Percentiles rank a stretch among this genome's conserved stretches.
Evolutionary conservation across 2,113 vertebrate genomes (phyloP).

Genomic region (Apus apus): DNA sequence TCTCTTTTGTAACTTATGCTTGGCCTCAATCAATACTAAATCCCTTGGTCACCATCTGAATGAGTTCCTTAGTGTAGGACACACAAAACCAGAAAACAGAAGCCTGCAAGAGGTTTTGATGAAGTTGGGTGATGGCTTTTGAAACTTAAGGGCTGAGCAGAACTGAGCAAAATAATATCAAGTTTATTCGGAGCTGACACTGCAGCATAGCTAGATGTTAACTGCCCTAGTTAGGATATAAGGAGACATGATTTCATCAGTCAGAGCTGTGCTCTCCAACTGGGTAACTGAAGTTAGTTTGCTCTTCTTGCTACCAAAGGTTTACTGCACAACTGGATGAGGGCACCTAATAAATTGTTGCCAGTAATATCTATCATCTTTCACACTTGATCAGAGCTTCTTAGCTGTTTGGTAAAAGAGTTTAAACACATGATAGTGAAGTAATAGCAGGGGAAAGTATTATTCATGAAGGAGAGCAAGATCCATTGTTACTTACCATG

Average conservation of each 20-base stretch:
- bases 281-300: not conserved
- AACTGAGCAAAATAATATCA: not conserved
- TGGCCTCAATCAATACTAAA: not conserved
- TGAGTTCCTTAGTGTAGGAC: not conserved
- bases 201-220: not conserved
- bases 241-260: not conserved
- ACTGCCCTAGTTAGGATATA: not conserved
- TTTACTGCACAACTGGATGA: not conserved
- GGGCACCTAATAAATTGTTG: not conserved
- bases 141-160: not conserved
- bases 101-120: not conserved
- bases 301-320: not conserved
- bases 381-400: not conserved
- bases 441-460: not conserved
- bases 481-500: not conserved
- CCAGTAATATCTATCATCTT: not conserved
- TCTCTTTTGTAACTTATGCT: not conserved
- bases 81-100: not conserved
- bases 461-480: fast-evolving
- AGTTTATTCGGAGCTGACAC: not conserved
- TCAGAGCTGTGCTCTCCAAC: not conserved
- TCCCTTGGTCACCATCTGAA: not conserved
- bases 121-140: not conserved
- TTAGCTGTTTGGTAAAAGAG: not conserved
- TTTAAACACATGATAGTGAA: not conserved